These are phyloP conservation scores for Camptogramma bilineatum DNA, from an alignment of 2,888 invertebrate genomes.

Conservation along the genomic window DNA sequence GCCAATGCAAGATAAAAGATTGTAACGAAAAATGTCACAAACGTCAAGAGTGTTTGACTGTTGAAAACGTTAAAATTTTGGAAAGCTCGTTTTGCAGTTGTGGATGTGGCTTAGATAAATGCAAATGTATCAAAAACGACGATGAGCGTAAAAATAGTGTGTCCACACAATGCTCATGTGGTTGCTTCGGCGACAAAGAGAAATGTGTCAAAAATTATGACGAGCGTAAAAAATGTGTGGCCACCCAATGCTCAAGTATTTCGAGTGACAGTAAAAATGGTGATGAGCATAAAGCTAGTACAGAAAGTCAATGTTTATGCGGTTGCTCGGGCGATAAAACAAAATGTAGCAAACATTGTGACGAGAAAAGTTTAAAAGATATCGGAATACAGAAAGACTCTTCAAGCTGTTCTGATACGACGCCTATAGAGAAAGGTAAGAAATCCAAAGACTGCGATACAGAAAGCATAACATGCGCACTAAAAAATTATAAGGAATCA, in stretches of 20 bases:
- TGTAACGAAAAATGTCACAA: conserved; percentile 9
- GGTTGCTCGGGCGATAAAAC: conserved; percentile 20
- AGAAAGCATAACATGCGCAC: neutral
- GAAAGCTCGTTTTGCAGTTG: conserved; percentile 13
- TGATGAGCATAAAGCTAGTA: conserved; percentile 4
- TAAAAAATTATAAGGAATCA: neutral
- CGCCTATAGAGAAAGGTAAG: conserved; percentile 12
- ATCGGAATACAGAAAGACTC: neutral
- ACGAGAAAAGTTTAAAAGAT: conserved; percentile 8
- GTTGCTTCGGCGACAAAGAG: neutral
- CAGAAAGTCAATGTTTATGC: conserved; percentile 10
- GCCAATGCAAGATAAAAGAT: conserved; percentile 21
- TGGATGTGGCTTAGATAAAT: conserved; percentile 19
- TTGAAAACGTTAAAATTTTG: conserved; percentile 6
- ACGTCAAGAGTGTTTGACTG: neutral
- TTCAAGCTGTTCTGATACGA: too few relatives aligned
- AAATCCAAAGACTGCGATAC: conserved; percentile 10
- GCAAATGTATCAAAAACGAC: conserved; percentile 3
- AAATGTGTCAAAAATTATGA: conserved; percentile 16
- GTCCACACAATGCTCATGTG: neutral
- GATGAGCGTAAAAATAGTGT: neutral
- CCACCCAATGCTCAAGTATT: conserved; percentile 12
- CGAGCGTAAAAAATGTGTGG: conserved; percentile 1
- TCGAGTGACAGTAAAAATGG: conserved; percentile 6
- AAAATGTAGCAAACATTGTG: conserved; percentile 1